Evolutionary conservation across 2,888 invertebrate genomes (phyloP).

Genomic region (Heteromyza rotundicornis): DNA sequence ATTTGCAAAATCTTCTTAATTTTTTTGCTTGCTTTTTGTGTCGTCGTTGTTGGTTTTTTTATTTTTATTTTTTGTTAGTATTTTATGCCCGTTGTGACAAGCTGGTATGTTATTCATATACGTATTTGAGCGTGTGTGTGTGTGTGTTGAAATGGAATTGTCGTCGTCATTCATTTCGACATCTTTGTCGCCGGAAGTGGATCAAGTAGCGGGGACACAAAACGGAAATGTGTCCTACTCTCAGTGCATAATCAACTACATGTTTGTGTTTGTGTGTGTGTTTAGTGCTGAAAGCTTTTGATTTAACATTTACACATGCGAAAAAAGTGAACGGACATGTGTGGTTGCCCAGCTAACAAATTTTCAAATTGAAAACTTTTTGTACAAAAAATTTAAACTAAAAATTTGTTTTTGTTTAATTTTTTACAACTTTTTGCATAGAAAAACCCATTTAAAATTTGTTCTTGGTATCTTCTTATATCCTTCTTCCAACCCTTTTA

Average conservation of each 20-base stretch:
- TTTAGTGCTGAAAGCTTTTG: background rate
- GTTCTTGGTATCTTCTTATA: too few relatives aligned
- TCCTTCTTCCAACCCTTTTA: too few relatives aligned
- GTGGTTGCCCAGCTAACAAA: too few relatives aligned
- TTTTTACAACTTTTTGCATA: too few relatives aligned
- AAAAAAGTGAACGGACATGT: background rate
- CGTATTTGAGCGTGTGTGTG: slow-evolving; percentile 11
- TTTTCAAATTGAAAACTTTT: too few relatives aligned
- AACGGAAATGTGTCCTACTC: background rate
- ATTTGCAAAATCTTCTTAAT: slow-evolving; percentile 2
- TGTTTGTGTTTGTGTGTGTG: background rate
- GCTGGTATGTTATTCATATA: background rate
- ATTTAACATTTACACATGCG: background rate
- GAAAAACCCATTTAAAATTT: too few relatives aligned
- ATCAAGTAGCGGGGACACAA: background rate
- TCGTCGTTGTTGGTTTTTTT: background rate
- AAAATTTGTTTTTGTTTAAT: too few relatives aligned
- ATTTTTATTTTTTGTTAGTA: background rate
- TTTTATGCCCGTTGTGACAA: background rate
- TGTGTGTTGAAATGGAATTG: slow-evolving; percentile 2
- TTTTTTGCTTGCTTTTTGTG: background rate
- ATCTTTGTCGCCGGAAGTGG: background rate
- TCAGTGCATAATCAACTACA: background rate
- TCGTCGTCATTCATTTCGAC: background rate
- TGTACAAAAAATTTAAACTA: too few relatives aligned